A percentile compares a stretch with the other conserved stretches of the same genome.
phyloP scores from a whole-genome alignment of 1,140 invertebrate genomes.

The Megalopta genalis region DNA sequence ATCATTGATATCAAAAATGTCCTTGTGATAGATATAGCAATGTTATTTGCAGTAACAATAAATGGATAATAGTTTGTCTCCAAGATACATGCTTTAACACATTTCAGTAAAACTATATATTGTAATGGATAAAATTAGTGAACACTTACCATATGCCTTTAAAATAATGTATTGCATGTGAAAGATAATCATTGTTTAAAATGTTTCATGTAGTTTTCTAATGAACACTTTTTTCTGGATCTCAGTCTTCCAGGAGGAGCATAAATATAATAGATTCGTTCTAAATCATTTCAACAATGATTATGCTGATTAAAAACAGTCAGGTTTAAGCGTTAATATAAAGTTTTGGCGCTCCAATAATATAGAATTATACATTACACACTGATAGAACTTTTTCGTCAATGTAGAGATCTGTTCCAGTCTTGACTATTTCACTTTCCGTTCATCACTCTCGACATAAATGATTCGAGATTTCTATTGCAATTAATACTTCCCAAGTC shows the following conservation, averaged over 20 bases:
- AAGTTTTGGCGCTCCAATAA: constrained; percentile 6
- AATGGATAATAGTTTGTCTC: background rate
- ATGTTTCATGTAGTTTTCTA: constrained; percentile 18
- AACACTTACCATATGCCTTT: constrained; percentile 52
- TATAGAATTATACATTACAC: constrained; percentile 26
- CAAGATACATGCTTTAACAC: background rate
- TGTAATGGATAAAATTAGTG: background rate
- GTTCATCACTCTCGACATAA: constrained; percentile 15
- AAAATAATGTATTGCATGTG: constrained; percentile 16
- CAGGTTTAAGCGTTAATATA: constrained; percentile 3
- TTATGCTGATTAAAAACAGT: background rate
- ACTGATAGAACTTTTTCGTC: constrained; percentile 26
- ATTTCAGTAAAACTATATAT: background rate
- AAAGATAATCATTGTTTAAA: constrained; percentile 36
- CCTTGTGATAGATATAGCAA: background rate
- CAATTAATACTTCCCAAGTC: background rate
- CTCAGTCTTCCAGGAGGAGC: constrained; percentile 15
- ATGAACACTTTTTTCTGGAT: constrained; percentile 10
- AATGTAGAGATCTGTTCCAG: constrained; percentile 22
- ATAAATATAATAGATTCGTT: background rate
- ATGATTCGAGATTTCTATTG: background rate
- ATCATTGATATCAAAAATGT: background rate
- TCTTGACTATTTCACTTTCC: constrained; percentile 36
- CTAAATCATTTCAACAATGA: constrained; percentile 23
- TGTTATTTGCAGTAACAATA: background rate